Base-by-base conservation (phyloP, 2,797 vertebrate genomes). In the Acrossocheilus fasciatus region DNA sequence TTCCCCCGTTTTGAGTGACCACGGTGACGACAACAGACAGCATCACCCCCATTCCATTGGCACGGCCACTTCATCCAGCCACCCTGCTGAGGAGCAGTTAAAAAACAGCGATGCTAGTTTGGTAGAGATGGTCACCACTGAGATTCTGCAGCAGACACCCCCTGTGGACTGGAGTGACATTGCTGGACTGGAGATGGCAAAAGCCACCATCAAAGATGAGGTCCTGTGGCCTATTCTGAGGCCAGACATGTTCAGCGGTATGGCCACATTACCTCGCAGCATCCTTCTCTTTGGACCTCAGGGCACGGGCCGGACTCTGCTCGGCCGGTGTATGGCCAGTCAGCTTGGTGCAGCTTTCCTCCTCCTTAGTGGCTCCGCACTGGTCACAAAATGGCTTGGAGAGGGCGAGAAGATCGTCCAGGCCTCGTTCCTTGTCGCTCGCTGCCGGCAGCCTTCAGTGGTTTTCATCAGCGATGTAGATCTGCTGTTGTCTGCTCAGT, bases 81-180 rank as follows among this genome's bases (percentile, higher is more conserved):
- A 97, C 92, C 96, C 96, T 89, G 97, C 97, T 89, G 98, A 98
- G 94, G 97, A 99, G 92, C 97, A 98, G 94, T 96, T 99, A 92
- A 99, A 99, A 95, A 98, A 97, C 91, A 98, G 97, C 79, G 98
- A 99, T 91, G 95, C 98, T 47, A 96, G 95, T 93, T 95, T 99
- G 93, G 97, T 99, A 90, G 98, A 99, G 94, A 95, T 99, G 96
- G 97, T 99, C 86, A 98, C 97, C 94, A 96, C 97, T 62, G 98
- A 99, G 95, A 97, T 99, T 92, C 96, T 99, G 92, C 97, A 96
- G 93, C 98, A 98, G 91, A 97, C 96, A 87, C 97, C 97, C 86
- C 97, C 98, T 0, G 96, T 99, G 90, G 98, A 99, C 96, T 99
- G 98, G 98, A 97, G 92, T n/a, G 98, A 99, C 94, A 98, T 99